These are phyloP conservation scores for Mesoligia furuncula DNA, from an alignment of 2,888 invertebrate genomes.

Conservation along the genomic window DNA sequence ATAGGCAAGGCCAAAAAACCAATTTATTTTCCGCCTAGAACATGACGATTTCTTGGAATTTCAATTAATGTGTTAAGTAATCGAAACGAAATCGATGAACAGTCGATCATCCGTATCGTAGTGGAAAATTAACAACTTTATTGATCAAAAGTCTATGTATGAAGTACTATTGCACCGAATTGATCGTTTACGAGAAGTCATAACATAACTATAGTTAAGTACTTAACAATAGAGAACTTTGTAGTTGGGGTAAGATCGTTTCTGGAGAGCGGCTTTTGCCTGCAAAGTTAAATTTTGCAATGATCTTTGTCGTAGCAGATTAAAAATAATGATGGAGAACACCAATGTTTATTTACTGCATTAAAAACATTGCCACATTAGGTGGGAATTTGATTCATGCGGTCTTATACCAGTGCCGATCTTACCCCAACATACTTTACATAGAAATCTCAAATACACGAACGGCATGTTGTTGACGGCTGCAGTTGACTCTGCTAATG, in stretches of 20 bases:
- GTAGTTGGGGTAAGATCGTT: no score
- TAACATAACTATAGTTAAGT: neutral
- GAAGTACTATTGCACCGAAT: neutral
- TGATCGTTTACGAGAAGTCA: neutral
- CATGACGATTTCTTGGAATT: slow-evolving; percentile 1
- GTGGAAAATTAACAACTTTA: slow-evolving; percentile 23
- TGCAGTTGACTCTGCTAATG: neutral
- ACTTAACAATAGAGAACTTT: neutral
- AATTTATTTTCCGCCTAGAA: neutral
- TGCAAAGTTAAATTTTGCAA: no score
- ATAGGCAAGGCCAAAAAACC: neutral
- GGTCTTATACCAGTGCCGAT: no score
- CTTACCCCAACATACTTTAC: no score
- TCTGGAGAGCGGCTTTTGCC: no score
- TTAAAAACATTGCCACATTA: no score
- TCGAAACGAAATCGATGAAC: slow-evolving; percentile 5
- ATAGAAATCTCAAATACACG: neutral
- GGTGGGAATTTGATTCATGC: no score
- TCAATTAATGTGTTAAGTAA: slow-evolving; percentile 22
- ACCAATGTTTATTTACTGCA: no score
- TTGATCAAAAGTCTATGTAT: neutral
- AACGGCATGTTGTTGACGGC: neutral
- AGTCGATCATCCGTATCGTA: slow-evolving; percentile 10
- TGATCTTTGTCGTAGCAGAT: no score
- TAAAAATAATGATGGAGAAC: no score